Evolutionary conservation across 2,113 vertebrate genomes (phyloP).

Genomic region (Prunella himalayana): DNA sequence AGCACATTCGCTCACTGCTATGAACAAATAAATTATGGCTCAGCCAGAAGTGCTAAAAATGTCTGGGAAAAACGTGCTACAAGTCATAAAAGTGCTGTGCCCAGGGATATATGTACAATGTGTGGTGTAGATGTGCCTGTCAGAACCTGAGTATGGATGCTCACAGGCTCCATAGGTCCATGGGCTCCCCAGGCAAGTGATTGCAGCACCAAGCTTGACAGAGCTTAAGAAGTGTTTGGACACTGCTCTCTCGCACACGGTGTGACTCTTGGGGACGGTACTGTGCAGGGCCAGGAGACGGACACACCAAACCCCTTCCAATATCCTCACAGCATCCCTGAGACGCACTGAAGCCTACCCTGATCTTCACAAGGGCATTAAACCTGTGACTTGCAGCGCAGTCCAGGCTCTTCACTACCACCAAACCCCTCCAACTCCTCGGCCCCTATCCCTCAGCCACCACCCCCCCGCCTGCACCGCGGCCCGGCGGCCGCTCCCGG

Average conservation of each 20-base stretch:
- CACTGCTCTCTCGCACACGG: rapidly evolving
- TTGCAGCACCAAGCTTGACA: too few relatives aligned
- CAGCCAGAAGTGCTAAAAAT: not conserved
- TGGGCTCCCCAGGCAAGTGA: not conserved
- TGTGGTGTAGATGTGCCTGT: not conserved
- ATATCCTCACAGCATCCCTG: rapidly evolving
- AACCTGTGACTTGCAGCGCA: rapidly evolving
- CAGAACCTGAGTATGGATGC: not conserved
- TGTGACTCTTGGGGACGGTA: not conserved
- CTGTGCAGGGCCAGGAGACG: not conserved
- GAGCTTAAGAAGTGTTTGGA: too few relatives aligned
- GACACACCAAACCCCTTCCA: not conserved
- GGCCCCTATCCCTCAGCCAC: rapidly evolving
- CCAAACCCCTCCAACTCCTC: rapidly evolving
- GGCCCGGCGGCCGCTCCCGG: rapidly evolving
- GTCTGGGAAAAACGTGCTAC: not conserved
- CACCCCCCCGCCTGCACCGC: not conserved
- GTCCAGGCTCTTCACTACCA: rapidly evolving
- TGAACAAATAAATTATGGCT: not conserved
- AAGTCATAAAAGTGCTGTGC: rapidly evolving
- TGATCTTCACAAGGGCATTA: rapidly evolving
- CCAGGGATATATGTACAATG: not conserved
- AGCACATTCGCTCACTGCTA: not conserved
- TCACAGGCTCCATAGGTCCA: rapidly evolving
- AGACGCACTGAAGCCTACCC: not conserved